phyloP scores from a whole-genome alignment of 2,797 vertebrate genomes.

The Synaphobranchus kaupii region DNA sequence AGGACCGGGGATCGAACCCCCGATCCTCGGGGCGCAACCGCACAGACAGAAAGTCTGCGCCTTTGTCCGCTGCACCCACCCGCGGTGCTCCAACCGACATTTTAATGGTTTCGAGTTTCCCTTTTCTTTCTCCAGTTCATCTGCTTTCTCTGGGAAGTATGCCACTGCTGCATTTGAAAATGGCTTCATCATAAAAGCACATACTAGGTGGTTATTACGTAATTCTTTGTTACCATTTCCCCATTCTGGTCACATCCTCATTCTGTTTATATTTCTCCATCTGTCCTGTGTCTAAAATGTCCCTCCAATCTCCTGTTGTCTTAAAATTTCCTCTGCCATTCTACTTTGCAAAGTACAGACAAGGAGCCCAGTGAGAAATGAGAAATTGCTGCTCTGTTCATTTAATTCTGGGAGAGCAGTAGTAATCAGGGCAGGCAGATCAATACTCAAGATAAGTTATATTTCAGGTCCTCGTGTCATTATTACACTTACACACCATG shows the following conservation, averaged over 20 bases:
- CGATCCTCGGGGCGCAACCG: too few species aligned
- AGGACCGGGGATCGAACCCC: too few species aligned
- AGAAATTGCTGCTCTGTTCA: not conserved
- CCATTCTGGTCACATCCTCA: not conserved
- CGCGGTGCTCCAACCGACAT: not conserved
- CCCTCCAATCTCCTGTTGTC: not conserved
- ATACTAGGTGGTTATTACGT: not conserved
- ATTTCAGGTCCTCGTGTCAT: not conserved
- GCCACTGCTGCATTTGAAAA: not conserved
- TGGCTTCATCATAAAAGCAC: not conserved
- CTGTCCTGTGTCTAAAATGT: not conserved
- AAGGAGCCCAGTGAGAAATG: not conserved
- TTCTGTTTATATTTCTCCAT: not conserved
- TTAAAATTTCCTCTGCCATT: not conserved
- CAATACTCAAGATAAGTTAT: not conserved
- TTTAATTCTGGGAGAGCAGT: not conserved
- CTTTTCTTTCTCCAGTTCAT: not conserved
- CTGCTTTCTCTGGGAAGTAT: not conserved
- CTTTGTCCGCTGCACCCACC: too few species aligned
- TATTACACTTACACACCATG: not conserved
- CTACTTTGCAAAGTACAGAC: not conserved
- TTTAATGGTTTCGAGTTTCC: not conserved
- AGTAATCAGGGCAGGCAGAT: not conserved
- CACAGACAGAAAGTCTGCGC: too few species aligned
- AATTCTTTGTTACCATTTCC: not conserved